phyloP scores from a whole-genome alignment of 2,797 vertebrate species.

The Chaunax sp. region DNA sequence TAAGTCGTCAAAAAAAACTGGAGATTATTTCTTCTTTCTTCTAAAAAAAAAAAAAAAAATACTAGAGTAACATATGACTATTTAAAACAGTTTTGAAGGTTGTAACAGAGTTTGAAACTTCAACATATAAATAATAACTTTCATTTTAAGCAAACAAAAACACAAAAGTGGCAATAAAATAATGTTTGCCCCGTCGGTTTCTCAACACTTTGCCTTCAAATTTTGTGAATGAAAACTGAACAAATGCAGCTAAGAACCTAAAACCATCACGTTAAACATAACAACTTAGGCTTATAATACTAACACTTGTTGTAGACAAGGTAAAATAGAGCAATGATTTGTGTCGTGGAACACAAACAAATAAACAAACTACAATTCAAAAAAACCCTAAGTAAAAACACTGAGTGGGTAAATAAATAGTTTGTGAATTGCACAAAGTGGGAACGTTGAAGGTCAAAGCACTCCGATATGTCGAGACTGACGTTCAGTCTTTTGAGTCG shows the following conservation, averaged over 20 bases:
- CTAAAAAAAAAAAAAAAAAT: constrained; percentile 6
- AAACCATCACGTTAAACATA: constrained; percentile 38
- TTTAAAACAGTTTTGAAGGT: not conserved
- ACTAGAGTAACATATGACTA: not conserved
- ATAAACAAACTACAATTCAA: constrained; percentile 80
- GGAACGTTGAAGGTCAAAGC: constrained; percentile 87
- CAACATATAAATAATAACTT: constrained; percentile 53
- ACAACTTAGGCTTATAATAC: constrained; percentile 63
- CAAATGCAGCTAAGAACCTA: constrained; percentile 45
- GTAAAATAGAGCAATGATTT: constrained; percentile 71
- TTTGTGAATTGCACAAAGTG: constrained; percentile 91
- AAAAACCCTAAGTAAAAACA: constrained; percentile 81
- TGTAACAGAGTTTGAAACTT: constrained; percentile 34
- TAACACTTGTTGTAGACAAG: constrained; percentile 79
- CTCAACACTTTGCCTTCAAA: constrained; percentile 32
- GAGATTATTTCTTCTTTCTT: too few species aligned
- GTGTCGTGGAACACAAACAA: constrained; percentile 75
- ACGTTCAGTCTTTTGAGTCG: constrained; percentile 39
- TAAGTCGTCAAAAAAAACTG: not conserved
- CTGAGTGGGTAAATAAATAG: constrained; percentile 95
- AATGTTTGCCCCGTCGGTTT: constrained; percentile 4
- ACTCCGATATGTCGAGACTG: constrained; percentile 78
- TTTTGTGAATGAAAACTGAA: constrained; percentile 33
- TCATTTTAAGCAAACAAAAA: constrained; percentile 33
- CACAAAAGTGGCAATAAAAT: constrained; percentile 8